Conservation (phyloP, 1,140 invertebrate species). For the Drosophila kurseongensis region DNA sequence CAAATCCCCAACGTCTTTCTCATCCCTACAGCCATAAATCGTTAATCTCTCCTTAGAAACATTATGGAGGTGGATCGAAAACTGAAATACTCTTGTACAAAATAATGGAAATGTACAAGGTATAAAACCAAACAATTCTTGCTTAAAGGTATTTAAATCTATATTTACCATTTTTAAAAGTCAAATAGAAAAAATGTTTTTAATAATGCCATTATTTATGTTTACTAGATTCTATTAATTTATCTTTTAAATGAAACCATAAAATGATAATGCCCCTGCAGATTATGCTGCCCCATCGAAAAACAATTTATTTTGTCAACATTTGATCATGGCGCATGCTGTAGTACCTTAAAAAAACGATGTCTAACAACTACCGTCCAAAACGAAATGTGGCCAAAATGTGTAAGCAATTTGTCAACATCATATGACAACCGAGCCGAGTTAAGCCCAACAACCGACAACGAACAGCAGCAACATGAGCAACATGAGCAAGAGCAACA, state of each 20-base stretch:
- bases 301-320: conserved; percentile 44
- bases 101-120: not conserved
- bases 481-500: conserved; percentile 28
- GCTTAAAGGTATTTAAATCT: too few species aligned
- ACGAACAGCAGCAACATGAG: conserved; percentile 16
- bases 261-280: not conserved
- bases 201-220: not conserved
- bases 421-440: conserved; percentile 65
- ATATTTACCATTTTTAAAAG: too few species aligned
- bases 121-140: too few species aligned
- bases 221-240: too few species aligned
- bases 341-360: conserved; percentile 13
- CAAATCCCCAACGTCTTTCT: conserved; percentile 11
- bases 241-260: too few species aligned
- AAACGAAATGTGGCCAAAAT: conserved; percentile 72
- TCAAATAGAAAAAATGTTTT: not conserved
- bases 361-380: conserved; percentile 46
- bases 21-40: not conserved
- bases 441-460: conserved; percentile 35
- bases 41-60: not conserved
- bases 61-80: not conserved
- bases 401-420: conserved; percentile 80
- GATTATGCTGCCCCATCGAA: conserved; percentile 15
- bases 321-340: conserved; percentile 64
- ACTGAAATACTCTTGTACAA: not conserved